phyloP scores from a whole-genome alignment of 2,797 vertebrate genomes.

The Hephaestus fuliginosus region DNA sequence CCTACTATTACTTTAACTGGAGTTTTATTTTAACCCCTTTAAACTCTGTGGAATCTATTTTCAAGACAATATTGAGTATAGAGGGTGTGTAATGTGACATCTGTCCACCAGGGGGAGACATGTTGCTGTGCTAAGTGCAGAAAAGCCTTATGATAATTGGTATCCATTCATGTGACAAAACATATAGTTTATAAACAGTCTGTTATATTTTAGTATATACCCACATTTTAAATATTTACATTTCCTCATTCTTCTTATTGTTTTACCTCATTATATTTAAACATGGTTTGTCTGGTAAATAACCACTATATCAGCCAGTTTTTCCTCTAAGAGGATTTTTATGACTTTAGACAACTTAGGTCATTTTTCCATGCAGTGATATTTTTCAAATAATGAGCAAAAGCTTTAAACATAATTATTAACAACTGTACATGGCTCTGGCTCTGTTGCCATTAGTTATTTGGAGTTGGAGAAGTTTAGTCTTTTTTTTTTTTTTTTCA shows the following conservation, averaged over 20 bases:
- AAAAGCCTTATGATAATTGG: neutral
- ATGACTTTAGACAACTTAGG: conserved; percentile 6
- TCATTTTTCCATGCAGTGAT: conserved; percentile 23
- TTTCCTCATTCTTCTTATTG: neutral
- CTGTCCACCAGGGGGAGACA: conserved; percentile 63
- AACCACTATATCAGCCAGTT: neutral
- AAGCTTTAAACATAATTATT: conserved; percentile 13
- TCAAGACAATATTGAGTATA: neutral
- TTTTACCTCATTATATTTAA: neutral
- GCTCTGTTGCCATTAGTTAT: conserved; percentile 11
- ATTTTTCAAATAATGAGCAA: conserved; percentile 23
- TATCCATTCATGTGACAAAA: neutral
- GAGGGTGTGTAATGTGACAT: neutral
- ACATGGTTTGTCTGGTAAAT: neutral
- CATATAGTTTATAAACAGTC: neutral
- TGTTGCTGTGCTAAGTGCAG: neutral
- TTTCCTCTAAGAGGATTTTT: conserved; percentile 6
- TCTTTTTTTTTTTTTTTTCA: neutral
- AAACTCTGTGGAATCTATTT: neutral
- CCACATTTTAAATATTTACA: neutral
- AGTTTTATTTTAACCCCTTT: neutral
- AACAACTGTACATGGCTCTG: conserved; percentile 15
- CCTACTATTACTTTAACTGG: neutral
- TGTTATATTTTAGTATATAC: neutral
- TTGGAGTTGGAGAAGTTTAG: conserved; percentile 25